Evolutionary conservation across 2,797 vertebrate genomes (phyloP).

Genomic region (Sphaeramia orbicularis): DNA sequence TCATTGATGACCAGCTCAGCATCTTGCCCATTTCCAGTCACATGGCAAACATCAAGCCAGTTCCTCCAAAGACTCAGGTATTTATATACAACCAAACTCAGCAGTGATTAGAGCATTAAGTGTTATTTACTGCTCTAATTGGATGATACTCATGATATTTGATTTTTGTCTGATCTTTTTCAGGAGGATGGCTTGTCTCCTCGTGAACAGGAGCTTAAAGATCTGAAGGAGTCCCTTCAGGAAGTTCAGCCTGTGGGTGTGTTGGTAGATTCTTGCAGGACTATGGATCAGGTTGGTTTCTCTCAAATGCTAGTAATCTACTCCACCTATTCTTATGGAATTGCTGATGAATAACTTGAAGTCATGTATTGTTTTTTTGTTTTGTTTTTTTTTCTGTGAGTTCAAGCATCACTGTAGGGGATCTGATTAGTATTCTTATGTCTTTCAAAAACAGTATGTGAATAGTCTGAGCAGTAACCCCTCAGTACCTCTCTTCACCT

Average conservation of each 20-base stretch:
- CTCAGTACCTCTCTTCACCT: no score
- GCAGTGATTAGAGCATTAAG: background rate
- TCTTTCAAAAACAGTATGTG: no score
- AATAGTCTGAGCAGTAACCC: no score
- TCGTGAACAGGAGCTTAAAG: slow-evolving; percentile 90
- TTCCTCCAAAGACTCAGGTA: slow-evolving; percentile 91
- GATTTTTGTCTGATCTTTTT: slow-evolving; percentile 5
- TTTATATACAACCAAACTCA: background rate
- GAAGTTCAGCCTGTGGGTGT: slow-evolving; percentile 98
- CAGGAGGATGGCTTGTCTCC: slow-evolving; percentile 89
- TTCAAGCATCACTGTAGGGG: background rate
- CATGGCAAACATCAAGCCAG: slow-evolving; percentile 89
- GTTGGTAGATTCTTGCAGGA: slow-evolving; percentile 93
- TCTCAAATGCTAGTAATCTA: background rate
- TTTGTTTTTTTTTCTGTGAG: background rate
- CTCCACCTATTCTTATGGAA: background rate
- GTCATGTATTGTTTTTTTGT: no score
- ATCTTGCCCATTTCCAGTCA: slow-evolving; percentile 96
- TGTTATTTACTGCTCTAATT: background rate
- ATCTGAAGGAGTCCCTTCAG: slow-evolving; percentile 93
- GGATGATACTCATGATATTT: background rate
- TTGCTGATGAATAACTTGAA: background rate
- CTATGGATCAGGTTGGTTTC: slow-evolving; percentile 92
- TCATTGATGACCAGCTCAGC: slow-evolving; percentile 96
- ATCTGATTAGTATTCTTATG: background rate